Evolutionary conservation across 2,113 vertebrate species (phyloP).

Genomic region (Phaethon lepturus): DNA sequence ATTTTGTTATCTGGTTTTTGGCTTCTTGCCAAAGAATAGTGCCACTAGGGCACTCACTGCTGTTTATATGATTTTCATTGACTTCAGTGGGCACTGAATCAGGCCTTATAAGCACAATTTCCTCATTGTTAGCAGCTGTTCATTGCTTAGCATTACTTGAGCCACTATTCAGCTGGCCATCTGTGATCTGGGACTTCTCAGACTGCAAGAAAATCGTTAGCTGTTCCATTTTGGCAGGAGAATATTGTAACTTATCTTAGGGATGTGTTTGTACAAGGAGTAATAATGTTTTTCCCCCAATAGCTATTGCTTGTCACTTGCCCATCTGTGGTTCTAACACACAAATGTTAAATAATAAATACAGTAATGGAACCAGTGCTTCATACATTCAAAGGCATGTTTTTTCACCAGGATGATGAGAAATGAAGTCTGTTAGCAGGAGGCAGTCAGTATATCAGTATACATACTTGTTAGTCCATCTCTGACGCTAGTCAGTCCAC

Average conservation of each 20-base stretch:
- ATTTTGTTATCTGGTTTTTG: neutral
- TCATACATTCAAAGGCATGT: neutral
- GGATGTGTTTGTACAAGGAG: constrained; percentile 36
- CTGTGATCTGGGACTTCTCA: constrained; percentile 54
- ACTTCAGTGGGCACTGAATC: constrained; percentile 12
- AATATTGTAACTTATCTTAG: constrained; percentile 39
- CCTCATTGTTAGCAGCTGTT: constrained; percentile 66
- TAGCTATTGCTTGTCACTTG: constrained; percentile 41
- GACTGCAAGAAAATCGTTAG: constrained; percentile 40
- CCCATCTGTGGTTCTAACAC: constrained; percentile 27
- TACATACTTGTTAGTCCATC: neutral
- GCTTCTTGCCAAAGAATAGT: constrained; percentile 10
- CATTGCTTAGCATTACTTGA: constrained; percentile 53
- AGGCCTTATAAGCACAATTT: constrained; percentile 58
- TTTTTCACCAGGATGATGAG: neutral
- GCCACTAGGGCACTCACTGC: constrained; percentile 10
- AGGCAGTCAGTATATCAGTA: neutral
- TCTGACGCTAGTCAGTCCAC: neutral
- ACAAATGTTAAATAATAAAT: constrained; percentile 40
- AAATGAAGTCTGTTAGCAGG: neutral
- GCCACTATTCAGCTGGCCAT: constrained; percentile 54
- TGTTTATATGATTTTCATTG: constrained; percentile 56
- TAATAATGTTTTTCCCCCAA: constrained; percentile 52
- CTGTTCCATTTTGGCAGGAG: constrained; percentile 37
- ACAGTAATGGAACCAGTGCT: neutral